Conservation (phyloP, 2,113 vertebrate species). For the Psittacus erithacus region DNA sequence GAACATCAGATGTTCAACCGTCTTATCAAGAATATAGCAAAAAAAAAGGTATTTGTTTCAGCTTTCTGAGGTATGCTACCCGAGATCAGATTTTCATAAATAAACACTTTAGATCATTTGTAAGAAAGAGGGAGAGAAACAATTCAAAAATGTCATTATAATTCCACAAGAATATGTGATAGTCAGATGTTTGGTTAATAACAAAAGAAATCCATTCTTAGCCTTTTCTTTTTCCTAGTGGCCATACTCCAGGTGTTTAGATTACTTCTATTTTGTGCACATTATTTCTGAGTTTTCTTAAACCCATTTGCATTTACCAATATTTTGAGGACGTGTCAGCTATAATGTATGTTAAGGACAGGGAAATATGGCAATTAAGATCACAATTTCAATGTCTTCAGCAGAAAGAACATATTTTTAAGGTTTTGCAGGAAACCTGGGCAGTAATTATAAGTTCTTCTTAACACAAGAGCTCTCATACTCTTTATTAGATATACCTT, state of each 20-base stretch:
- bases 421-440: neutral
- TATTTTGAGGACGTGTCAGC: neutral
- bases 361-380: neutral
- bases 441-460: neutral
- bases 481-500: neutral
- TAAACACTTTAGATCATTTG: neutral
- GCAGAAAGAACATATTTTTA: neutral
- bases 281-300: neutral
- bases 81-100: neutral
- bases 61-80: neutral
- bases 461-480: neutral
- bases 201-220: neutral
- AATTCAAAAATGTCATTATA: neutral
- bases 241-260: neutral
- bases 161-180: neutral
- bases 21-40: neutral
- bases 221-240: fast-evolving
- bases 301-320: neutral
- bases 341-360: neutral
- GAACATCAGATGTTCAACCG: neutral
- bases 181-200: neutral
- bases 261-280: neutral
- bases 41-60: neutral
- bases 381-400: neutral
- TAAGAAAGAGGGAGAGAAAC: neutral